These are phyloP conservation scores for Hystrix brachyura DNA, from an alignment of 2,113 vertebrate species.

Conservation along the genomic window DNA sequence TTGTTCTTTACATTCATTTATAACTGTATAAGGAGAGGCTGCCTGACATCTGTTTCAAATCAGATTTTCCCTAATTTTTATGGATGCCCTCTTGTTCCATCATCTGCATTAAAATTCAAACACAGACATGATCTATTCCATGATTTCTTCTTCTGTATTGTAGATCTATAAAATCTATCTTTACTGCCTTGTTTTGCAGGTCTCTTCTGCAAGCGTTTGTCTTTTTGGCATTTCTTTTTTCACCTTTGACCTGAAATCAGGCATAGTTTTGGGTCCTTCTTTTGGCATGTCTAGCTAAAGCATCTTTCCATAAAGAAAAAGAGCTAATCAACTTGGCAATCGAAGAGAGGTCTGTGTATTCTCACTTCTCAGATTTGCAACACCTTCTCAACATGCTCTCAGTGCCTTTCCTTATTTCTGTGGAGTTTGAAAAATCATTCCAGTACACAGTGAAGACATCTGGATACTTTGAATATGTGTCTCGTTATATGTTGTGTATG, in stretches of 20 bases:
- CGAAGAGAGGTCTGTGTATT: conserved; percentile 76
- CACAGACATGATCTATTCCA: conserved; percentile 76
- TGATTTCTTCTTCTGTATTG: conserved; percentile 77
- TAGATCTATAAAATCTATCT: conserved; percentile 71
- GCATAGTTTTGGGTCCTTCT: conserved; percentile 67
- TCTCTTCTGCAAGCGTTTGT: conserved; percentile 76
- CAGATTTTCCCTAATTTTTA: conserved; percentile 83
- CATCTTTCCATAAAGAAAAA: conserved; percentile 72
- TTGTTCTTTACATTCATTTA: neutral
- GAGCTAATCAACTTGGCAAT: conserved; percentile 76
- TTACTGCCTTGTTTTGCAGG: conserved; percentile 71
- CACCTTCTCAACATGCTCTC: neutral
- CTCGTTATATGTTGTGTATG: conserved; percentile 35
- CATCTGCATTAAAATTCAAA: conserved; percentile 83
- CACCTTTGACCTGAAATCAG: conserved; percentile 81
- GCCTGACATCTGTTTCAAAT: conserved; percentile 84
- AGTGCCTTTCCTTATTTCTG: conserved; percentile 28
- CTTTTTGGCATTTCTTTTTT: conserved; percentile 74
- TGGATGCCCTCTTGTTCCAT: conserved; percentile 83
- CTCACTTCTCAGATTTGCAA: conserved; percentile 71
- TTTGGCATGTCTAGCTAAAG: conserved; percentile 75
- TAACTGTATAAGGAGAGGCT: conserved; percentile 27
- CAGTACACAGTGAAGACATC: conserved; percentile 1
- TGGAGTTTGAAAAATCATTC: conserved; percentile 53
- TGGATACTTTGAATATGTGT: conserved; percentile 59